Evolutionary conservation across 2,888 invertebrate species (phyloP).

Genomic region (Cataglyphis altisquamis): DNA sequence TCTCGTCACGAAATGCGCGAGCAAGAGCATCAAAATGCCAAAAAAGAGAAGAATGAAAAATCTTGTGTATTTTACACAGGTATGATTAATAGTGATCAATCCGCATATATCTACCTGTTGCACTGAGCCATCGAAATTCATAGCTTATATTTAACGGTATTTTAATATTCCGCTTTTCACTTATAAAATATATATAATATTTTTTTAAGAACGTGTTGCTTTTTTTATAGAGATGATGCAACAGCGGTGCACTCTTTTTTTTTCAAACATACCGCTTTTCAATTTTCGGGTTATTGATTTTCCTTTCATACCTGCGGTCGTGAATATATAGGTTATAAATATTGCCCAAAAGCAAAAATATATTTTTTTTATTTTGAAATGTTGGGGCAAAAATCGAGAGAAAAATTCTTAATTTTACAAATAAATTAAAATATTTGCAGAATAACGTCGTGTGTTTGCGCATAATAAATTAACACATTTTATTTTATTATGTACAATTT

Average conservation of each 20-base stretch:
- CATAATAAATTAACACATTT: not conserved
- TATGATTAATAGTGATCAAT: constrained; percentile 45
- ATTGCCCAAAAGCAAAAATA: constrained; percentile 4
- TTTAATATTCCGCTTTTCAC: not conserved
- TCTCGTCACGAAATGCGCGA: not conserved
- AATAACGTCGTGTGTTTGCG: not conserved
- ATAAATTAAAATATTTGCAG: not conserved
- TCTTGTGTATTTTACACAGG: constrained; percentile 12
- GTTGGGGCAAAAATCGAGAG: not conserved
- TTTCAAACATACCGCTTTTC: constrained; percentile 1
- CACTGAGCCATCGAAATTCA: constrained; percentile 30
- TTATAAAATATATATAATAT: constrained; percentile 27
- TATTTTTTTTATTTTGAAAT: constrained; percentile 19
- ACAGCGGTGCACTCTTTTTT: constrained; percentile 18
- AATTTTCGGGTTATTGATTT: constrained; percentile 33
- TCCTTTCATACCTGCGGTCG: constrained; percentile 2
- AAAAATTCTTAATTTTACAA: constrained; percentile 18
- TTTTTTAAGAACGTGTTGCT: constrained; percentile 23
- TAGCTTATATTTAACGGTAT: constrained; percentile 10
- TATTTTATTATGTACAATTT: constrained; percentile 11
- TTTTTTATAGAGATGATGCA: constrained; percentile 16
- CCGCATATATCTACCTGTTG: constrained; percentile 43
- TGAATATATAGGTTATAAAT: constrained; percentile 21
- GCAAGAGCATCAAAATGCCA: not conserved
- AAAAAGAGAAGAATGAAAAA: constrained; percentile 4